Evolutionary conservation across 2,113 vertebrate genomes (phyloP).

Genomic region (Stercorarius parasiticus): DNA sequence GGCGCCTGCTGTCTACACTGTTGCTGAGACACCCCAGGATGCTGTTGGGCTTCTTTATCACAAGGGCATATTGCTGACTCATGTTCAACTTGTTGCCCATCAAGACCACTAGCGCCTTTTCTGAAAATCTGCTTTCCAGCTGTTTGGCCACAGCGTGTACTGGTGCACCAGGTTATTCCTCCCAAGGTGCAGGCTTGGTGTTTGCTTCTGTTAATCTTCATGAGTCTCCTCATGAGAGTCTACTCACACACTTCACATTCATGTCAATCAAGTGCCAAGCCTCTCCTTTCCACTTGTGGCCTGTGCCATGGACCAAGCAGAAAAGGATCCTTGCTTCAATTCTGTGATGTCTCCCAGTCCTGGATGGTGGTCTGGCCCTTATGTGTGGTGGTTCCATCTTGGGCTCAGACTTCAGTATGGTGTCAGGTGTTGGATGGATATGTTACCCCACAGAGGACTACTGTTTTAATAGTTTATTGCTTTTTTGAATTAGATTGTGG

Average conservation of each 20-base stretch:
- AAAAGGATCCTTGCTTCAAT: neutral
- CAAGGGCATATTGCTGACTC: rapidly evolving
- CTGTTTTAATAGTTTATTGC: neutral
- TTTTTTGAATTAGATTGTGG: neutral
- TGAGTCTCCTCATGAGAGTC: neutral
- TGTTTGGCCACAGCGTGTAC: neutral
- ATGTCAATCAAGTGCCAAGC: neutral
- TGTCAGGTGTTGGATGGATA: neutral
- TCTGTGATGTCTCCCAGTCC: rapidly evolving
- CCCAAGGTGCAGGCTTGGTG: neutral
- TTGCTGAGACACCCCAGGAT: neutral
- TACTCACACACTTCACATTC: neutral
- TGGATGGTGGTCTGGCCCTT: neutral
- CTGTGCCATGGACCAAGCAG: neutral
- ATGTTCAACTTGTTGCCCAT: neutral
- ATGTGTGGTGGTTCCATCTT: neutral
- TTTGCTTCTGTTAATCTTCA: neutral
- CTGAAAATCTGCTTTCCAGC: neutral
- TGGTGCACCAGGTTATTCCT: neutral
- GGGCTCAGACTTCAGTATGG: neutral
- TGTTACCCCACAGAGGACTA: neutral
- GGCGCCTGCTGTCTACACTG: neutral
- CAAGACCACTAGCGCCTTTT: neutral
- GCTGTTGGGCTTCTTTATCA: neutral
- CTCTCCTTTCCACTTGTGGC: neutral